Percentiles rank a stretch among this genome's conserved stretches.
Conservation (phyloP, 2,797 vertebrate species). For the Chromis chromis region DNA sequence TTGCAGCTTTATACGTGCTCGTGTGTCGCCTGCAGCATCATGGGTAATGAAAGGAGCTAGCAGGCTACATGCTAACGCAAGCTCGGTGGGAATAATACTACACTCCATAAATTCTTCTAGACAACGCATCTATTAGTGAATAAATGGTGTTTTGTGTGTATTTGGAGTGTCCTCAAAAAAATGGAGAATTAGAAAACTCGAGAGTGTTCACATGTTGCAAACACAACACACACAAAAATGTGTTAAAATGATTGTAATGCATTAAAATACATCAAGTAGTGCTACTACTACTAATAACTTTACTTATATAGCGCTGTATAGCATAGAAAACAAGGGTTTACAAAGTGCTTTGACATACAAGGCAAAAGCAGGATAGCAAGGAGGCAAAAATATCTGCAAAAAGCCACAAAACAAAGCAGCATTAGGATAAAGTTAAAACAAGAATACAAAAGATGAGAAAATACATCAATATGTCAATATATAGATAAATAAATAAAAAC, state of each 20-base stretch:
- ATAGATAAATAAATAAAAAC: no score
- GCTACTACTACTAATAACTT: no score
- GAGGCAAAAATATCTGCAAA: no score
- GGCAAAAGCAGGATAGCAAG: no score
- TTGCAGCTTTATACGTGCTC: not conserved
- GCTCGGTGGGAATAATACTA: conserved; percentile 8
- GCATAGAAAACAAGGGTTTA: no score
- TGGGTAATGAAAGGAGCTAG: not conserved
- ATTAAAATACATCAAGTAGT: not conserved
- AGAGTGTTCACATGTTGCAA: not conserved
- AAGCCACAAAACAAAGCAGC: no score
- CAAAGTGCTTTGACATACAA: no score
- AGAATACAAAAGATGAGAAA: no score
- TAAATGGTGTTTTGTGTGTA: not conserved
- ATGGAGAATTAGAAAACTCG: not conserved
- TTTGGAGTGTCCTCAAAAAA: not conserved
- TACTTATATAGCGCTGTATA: no score
- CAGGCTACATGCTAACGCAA: conserved; percentile 57
- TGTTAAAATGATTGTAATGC: not conserved
- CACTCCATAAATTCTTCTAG: not conserved
- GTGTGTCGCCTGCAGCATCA: not conserved
- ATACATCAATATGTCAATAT: no score
- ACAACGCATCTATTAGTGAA: no score
- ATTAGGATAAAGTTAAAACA: no score
- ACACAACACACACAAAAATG: not conserved